A percentile compares a stretch with the other conserved stretches of the same genome.
phyloP scores from a whole-genome alignment of 2,888 invertebrate genomes.

The Gisinianus flammeolus region DNA sequence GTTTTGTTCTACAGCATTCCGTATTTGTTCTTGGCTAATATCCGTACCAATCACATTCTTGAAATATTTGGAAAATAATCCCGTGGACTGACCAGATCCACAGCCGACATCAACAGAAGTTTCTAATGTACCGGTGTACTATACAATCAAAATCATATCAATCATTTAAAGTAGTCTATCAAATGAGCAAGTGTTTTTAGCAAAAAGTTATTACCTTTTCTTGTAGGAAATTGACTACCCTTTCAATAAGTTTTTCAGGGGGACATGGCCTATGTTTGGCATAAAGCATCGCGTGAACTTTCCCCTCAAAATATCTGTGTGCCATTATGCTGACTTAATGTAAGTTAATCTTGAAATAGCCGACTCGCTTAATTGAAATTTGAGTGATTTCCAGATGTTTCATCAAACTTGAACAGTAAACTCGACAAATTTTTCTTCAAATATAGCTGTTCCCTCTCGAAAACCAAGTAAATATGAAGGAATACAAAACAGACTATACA shows the following conservation, averaged over 20 bases:
- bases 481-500: no score
- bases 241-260: slow-evolving; percentile 50
- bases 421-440: no score
- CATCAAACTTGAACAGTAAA: no score
- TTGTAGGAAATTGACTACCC: slow-evolving; percentile 52
- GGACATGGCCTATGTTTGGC: slow-evolving; percentile 56
- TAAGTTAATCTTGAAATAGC: not conserved
- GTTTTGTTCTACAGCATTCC: slow-evolving; percentile 60
- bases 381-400: no score
- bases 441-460: no score
- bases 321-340: slow-evolving; percentile 42
- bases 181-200: not conserved
- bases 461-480: no score
- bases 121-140: not conserved
- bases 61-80: slow-evolving; percentile 62
- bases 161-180: not conserved
- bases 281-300: slow-evolving; percentile 55
- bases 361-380: no score
- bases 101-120: slow-evolving; percentile 61
- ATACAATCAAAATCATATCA: not conserved
- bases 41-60: slow-evolving; percentile 63
- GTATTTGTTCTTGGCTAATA: slow-evolving; percentile 62
- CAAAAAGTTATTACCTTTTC: slow-evolving; percentile 59
- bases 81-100: slow-evolving; percentile 65
- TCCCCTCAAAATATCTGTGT: slow-evolving; percentile 57